These are phyloP conservation scores for Tinea pellionella DNA, from an alignment of 2,888 invertebrate genomes.

Conservation along the genomic window DNA sequence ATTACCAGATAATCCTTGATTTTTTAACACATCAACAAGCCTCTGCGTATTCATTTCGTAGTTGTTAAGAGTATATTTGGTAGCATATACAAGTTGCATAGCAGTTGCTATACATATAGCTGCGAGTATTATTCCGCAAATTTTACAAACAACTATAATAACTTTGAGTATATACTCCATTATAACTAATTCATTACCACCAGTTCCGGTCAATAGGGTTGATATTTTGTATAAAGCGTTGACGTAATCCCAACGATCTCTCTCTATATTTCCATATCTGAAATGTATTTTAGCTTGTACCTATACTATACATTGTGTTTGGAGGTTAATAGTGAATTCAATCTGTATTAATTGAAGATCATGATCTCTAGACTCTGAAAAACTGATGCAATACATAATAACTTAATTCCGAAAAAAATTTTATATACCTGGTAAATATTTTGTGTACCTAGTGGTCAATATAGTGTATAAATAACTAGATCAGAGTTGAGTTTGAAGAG, in stretches of 20 bases:
- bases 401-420: too few species aligned
- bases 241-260: slow-evolving; percentile 45
- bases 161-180: slow-evolving; percentile 30
- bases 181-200: slow-evolving; percentile 47
- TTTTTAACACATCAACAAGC: slow-evolving; percentile 48
- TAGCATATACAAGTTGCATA: slow-evolving; percentile 48
- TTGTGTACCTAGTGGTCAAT: too few species aligned
- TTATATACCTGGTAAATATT: too few species aligned
- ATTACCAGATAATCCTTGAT: slow-evolving; percentile 55
- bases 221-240: slow-evolving; percentile 50
- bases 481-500: too few species aligned
- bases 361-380: too few species aligned
- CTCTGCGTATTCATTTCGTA: slow-evolving; percentile 44
- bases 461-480: too few species aligned
- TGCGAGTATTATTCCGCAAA: slow-evolving; percentile 53
- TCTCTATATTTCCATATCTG: slow-evolving; percentile 14
- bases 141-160: slow-evolving; percentile 37
- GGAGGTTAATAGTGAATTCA: not conserved
- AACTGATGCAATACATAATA: too few species aligned
- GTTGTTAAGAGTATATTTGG: slow-evolving; percentile 42
- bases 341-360: too few species aligned
- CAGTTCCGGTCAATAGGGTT: slow-evolving; percentile 41
- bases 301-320: too few species aligned
- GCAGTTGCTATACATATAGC: slow-evolving; percentile 47
- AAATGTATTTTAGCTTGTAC: not conserved